These are phyloP conservation scores for Disparrhopalites patrizii DNA, from an alignment of 2,888 invertebrate species.

Conservation along the genomic window DNA sequence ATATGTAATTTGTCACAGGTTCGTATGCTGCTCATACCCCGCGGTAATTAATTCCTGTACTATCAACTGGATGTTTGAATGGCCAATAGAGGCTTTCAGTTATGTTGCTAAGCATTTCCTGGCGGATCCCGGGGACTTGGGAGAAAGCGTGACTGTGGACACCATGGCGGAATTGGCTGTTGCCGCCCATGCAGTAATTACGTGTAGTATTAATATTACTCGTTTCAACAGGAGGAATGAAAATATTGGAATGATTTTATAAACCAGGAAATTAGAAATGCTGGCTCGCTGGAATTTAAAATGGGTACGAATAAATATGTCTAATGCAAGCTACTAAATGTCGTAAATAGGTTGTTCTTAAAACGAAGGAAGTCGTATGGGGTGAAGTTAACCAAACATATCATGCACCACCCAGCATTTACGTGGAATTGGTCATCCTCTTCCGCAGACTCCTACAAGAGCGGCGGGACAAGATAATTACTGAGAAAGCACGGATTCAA, in stretches of 20 bases:
- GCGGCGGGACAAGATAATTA: conserved; percentile 65
- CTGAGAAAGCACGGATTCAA: conserved; percentile 64
- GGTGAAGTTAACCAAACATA: conserved; percentile 78
- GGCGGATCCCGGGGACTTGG: conserved; percentile 57
- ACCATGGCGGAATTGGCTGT: conserved; percentile 65
- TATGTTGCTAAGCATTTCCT: conserved; percentile 76
- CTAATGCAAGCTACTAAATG: too few relatives aligned
- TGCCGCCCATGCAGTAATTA: conserved; percentile 64
- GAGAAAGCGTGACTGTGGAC: conserved; percentile 55
- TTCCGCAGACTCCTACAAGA: conserved; percentile 67
- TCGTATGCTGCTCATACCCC: conserved; percentile 88
- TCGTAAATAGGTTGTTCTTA: conserved; percentile 67
- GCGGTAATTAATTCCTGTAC: conserved; percentile 89
- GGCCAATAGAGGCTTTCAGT: conserved; percentile 81
- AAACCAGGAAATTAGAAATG: too few relatives aligned
- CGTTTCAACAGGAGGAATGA: conserved; percentile 66
- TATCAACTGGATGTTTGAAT: conserved; percentile 90
- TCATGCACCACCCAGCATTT: conserved; percentile 88
- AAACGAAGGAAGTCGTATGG: conserved; percentile 70
- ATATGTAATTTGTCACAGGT: conserved; percentile 58
- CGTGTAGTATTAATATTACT: too few relatives aligned
- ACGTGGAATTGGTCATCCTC: conserved; percentile 76
- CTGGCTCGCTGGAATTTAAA: too few relatives aligned
- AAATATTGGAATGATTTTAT: conserved; percentile 71
- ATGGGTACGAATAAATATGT: too few relatives aligned